These are phyloP conservation scores for Australoheros facetus DNA, from an alignment of 2,797 vertebrate species.

Conservation along the genomic window DNA sequence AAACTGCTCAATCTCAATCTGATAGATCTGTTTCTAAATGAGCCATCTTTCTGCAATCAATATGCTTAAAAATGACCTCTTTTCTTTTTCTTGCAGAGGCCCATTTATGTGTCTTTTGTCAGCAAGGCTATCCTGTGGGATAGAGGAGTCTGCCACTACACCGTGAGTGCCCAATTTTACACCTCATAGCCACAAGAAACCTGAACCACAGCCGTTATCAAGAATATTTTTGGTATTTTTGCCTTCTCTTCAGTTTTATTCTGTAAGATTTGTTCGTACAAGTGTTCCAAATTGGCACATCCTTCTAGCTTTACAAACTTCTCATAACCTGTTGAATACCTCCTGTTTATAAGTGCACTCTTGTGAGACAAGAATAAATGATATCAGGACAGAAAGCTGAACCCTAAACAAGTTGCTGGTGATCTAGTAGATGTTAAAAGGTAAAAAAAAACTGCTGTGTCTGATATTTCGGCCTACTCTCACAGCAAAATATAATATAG, in stretches of 20 bases:
- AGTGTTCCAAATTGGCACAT: not conserved
- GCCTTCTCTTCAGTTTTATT: not conserved
- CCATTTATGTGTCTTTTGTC: slow-evolving; percentile 71
- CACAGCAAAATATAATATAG: not conserved
- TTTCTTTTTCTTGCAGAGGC: slow-evolving; percentile 65
- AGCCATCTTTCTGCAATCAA: not conserved
- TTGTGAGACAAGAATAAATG: not conserved
- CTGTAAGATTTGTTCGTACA: not conserved
- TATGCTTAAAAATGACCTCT: not conserved
- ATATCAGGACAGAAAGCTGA: not conserved
- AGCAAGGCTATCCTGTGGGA: slow-evolving; percentile 74
- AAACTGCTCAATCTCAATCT: slow-evolving; percentile 34
- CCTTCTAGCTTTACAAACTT: not conserved
- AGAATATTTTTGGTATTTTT: not conserved
- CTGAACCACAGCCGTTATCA: not conserved
- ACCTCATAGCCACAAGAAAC: not conserved
- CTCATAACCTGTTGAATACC: not conserved
- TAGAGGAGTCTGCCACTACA: slow-evolving; percentile 53
- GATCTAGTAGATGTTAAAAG: not conserved
- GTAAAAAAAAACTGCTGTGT: not conserved
- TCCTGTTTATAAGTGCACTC: not conserved
- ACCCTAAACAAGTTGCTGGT: not conserved
- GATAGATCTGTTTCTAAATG: slow-evolving; percentile 18
- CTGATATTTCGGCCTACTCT: not conserved
- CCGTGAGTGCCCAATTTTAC: slow-evolving; percentile 51